These are phyloP conservation scores for Chloroceryle inda DNA, from an alignment of 2,797 vertebrate genomes.

Conservation along the genomic window DNA sequence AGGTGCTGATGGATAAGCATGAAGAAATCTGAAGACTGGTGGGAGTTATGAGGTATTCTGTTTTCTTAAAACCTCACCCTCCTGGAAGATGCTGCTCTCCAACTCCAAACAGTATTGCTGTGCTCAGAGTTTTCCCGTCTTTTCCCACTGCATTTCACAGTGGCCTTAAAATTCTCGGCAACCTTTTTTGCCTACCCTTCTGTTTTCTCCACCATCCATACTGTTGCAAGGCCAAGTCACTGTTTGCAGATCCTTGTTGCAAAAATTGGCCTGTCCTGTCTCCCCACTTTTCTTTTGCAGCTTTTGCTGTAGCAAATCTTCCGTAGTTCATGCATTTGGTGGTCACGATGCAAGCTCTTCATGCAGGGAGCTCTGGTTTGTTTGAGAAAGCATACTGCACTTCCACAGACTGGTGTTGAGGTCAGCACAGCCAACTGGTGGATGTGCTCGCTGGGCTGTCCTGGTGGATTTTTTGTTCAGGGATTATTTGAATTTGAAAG, in stretches of 20 bases:
- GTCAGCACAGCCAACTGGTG: background rate
- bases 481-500: background rate
- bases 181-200: background rate
- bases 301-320: background rate
- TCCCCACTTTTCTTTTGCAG: background rate
- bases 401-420: background rate
- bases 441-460: background rate
- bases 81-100: background rate
- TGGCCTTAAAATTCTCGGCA: background rate
- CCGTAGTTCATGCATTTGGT: background rate
- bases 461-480: background rate
- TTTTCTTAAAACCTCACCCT: constrained; percentile 19
- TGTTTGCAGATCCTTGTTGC: background rate
- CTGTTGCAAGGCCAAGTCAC: background rate
- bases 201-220: background rate
- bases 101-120: background rate
- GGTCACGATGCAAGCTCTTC: background rate
- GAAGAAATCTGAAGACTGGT: background rate
- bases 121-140: background rate
- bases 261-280: background rate
- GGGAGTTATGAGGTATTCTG: background rate
- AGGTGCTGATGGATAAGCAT: background rate
- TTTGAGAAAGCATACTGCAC: background rate
- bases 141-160: accelerated
- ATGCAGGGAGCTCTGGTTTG: background rate